A percentile compares a stretch with the other conserved stretches of the same genome.
Conservation (phyloP, 2,888 invertebrate genomes). For the Luffia ferchaultella region DNA sequence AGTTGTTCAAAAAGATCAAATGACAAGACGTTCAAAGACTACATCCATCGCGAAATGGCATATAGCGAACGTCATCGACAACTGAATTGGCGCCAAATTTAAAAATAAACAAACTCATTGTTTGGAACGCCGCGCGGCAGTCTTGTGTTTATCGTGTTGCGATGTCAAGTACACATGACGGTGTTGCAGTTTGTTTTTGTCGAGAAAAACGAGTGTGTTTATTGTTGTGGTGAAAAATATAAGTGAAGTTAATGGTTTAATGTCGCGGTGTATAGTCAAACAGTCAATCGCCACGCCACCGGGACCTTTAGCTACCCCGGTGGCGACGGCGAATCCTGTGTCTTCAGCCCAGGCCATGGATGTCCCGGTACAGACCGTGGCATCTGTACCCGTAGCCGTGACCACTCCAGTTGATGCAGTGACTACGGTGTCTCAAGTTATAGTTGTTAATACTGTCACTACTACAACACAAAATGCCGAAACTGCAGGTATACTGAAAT, state of each 20-base stretch:
- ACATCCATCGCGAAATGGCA: not conserved
- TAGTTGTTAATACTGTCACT: not conserved
- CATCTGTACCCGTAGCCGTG: constrained; percentile 13
- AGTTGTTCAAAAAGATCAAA: too few relatives aligned
- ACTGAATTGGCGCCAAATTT: constrained; percentile 53
- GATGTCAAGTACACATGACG: constrained; percentile 15
- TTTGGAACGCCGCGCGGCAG: constrained; percentile 55
- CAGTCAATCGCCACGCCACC: constrained; percentile 17
- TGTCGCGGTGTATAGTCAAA: constrained; percentile 60
- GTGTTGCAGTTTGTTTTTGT: too few relatives aligned
- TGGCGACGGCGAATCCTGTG: constrained; percentile 6
- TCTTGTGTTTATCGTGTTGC: constrained; percentile 50
- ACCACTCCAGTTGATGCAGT: constrained; percentile 16
- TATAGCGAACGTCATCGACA: not conserved
- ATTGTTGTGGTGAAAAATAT: constrained; percentile 12
- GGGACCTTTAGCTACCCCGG: not conserved
- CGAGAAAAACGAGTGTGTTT: constrained; percentile 25
- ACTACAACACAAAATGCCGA: not conserved
- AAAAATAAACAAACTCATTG: constrained; percentile 62
- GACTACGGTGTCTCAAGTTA: constrained; percentile 17
- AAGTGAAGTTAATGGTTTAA: constrained; percentile 13
- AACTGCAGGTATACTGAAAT: not conserved
- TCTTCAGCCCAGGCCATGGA: constrained; percentile 34
- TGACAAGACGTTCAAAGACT: too few relatives aligned
- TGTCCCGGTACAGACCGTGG: constrained; percentile 17